These are phyloP conservation scores for Ooceraea biroi DNA, from an alignment of 1,140 invertebrate species.

Conservation along the genomic window DNA sequence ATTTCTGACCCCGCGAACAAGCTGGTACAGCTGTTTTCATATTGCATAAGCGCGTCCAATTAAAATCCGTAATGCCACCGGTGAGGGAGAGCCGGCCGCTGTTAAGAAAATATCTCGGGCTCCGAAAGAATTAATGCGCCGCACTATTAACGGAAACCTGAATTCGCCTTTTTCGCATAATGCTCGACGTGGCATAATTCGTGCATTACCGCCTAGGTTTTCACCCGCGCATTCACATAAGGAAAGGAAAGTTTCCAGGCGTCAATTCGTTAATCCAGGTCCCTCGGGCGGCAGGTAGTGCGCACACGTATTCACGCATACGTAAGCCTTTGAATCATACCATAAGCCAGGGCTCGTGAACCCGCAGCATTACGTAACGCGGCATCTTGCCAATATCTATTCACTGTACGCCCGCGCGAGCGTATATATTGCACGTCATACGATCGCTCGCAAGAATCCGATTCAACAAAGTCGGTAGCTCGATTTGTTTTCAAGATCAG, in stretches of 20 bases:
- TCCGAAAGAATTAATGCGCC: conserved; percentile 6
- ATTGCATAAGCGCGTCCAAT: conserved; percentile 38
- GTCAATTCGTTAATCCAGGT: conserved; percentile 72
- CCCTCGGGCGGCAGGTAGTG: conserved; percentile 47
- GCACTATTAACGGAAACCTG: conserved; percentile 63
- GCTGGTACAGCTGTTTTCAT: not conserved
- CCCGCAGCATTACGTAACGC: conserved; percentile 48
- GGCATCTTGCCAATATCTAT: conserved; percentile 24
- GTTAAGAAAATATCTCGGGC: not conserved
- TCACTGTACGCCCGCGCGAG: conserved; percentile 12
- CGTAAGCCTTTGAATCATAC: conserved; percentile 44
- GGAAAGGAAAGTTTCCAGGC: conserved; percentile 75
- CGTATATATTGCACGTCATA: conserved; percentile 17
- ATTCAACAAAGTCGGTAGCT: conserved; percentile 27
- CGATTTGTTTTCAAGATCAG: conserved; percentile 67
- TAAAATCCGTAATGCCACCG: conserved; percentile 25
- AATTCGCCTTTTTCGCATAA: conserved; percentile 64
- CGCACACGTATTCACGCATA: conserved; percentile 15
- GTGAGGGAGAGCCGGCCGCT: not conserved
- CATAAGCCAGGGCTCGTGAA: conserved; percentile 39
- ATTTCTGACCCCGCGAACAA: not conserved
- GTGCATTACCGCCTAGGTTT: conserved; percentile 54
- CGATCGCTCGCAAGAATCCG: conserved; percentile 63
- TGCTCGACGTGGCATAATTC: conserved; percentile 44
- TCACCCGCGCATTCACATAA: conserved; percentile 63